Percentiles rank a stretch among this genome's conserved stretches.
Conservation (phyloP, 2,888 invertebrate genomes). For the Spodoptera picta region DNA sequence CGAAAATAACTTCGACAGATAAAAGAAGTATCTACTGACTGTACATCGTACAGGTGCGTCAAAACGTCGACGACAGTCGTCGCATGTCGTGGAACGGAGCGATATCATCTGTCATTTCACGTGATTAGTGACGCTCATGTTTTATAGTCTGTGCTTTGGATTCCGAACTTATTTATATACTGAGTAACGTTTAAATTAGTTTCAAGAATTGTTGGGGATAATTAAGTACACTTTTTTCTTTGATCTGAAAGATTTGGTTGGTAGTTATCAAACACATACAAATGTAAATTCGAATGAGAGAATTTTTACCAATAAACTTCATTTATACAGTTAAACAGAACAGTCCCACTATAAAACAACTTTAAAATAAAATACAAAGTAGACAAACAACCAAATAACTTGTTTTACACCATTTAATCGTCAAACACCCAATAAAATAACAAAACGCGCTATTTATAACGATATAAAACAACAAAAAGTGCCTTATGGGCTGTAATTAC, state of each 20-base stretch:
- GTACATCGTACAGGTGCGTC: slow-evolving; percentile 63
- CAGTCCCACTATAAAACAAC: too few species aligned
- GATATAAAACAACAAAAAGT: slow-evolving; percentile 23
- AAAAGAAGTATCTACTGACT: too few species aligned
- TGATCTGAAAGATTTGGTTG: neutral
- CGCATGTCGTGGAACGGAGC: slow-evolving; percentile 65
- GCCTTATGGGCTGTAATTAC: slow-evolving; percentile 49
- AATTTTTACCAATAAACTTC: too few species aligned
- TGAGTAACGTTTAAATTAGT: slow-evolving; percentile 36
- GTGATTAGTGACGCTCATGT: slow-evolving; percentile 71
- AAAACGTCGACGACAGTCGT: slow-evolving; percentile 62
- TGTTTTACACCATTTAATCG: slow-evolving; percentile 1
- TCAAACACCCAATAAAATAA: slow-evolving; percentile 25
- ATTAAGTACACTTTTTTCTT: slow-evolving; percentile 17
- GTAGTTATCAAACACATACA: neutral
- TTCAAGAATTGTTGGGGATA: slow-evolving; percentile 30
- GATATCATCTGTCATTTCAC: slow-evolving; percentile 72
- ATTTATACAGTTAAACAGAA: too few species aligned
- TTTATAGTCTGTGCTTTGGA: slow-evolving; percentile 49
- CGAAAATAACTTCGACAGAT: too few species aligned
- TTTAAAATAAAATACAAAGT: neutral
- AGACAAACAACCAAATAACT: neutral
- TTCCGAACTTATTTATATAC: slow-evolving; percentile 47
- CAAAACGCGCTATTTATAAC: slow-evolving; percentile 11
- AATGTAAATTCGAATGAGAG: too few species aligned